These are phyloP conservation scores for Hirundo rustica DNA, from an alignment of 2,797 vertebrate species.

Conservation along the genomic window DNA sequence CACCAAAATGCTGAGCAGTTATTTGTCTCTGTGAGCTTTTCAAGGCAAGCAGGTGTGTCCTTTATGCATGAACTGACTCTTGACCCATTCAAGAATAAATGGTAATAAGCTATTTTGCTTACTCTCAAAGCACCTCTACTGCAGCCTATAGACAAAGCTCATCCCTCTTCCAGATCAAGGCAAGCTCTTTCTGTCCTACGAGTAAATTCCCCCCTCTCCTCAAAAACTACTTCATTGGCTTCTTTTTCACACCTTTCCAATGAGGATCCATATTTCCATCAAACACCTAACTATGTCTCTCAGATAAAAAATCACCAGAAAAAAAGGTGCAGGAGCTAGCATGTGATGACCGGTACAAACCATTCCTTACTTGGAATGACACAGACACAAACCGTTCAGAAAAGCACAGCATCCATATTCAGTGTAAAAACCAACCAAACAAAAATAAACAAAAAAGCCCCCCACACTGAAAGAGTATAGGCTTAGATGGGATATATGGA, in stretches of 20 bases:
- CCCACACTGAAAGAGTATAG: not conserved
- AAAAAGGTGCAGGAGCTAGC: not conserved
- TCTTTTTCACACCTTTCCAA: not conserved
- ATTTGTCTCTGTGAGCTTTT: not conserved
- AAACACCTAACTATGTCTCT: not conserved
- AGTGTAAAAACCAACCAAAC: not conserved
- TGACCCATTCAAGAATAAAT: not conserved
- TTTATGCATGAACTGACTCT: not conserved
- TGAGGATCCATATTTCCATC: not conserved
- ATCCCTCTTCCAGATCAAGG: not conserved
- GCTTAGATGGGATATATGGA: not conserved
- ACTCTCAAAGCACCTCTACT: not conserved
- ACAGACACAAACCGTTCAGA: not conserved
- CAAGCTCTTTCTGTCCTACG: not conserved
- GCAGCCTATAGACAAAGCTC: not conserved
- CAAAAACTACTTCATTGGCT: not conserved
- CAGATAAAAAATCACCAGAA: not conserved
- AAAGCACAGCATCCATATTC: not conserved
- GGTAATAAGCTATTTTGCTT: not conserved
- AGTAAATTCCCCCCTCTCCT: not conserved
- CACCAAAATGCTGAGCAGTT: not conserved
- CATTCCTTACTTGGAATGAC: not conserved
- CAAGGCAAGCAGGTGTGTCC: constrained; percentile 4
- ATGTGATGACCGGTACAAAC: not conserved
- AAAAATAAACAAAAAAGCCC: not conserved